A percentile compares a stretch with the other conserved stretches of the same genome.
Evolutionary conservation across 2,888 invertebrate genomes (phyloP).

Genomic region (Mesorhabditis sp.): DNA sequence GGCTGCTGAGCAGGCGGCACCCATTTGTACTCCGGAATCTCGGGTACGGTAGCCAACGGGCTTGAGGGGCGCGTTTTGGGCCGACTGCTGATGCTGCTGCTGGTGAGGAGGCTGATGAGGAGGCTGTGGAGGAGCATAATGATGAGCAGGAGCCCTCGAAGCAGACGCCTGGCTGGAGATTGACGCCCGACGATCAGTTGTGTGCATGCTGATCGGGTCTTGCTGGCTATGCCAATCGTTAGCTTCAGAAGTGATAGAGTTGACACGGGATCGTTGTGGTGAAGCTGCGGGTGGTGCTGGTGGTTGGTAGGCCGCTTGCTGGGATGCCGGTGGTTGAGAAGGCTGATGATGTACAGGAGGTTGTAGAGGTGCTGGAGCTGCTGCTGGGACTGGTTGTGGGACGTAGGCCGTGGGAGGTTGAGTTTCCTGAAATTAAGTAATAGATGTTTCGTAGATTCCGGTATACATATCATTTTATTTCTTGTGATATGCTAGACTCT

Average conservation of each 20-base stretch:
- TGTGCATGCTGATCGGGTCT: conserved; percentile 6
- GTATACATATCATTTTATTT: too few relatives aligned
- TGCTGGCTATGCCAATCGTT: conserved; percentile 4
- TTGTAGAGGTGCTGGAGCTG: neutral
- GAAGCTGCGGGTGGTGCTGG: neutral
- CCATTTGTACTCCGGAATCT: neutral
- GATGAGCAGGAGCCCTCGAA: neutral
- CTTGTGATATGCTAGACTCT: too few relatives aligned
- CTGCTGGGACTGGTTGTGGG: neutral
- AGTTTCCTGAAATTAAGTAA: too few relatives aligned
- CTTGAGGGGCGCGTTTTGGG: neutral
- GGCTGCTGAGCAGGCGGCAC: neutral
- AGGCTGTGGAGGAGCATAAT: neutral
- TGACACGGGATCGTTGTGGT: neutral
- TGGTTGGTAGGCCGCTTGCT: neutral
- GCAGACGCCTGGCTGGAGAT: neutral
- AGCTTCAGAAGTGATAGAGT: neutral
- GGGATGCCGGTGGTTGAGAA: neutral
- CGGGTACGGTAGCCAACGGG: neutral
- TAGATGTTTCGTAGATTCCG: too few relatives aligned
- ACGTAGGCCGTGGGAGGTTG: too few relatives aligned
- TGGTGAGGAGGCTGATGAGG: neutral
- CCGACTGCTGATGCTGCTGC: neutral
- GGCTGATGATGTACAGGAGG: neutral
- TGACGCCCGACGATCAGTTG: neutral